Conservation (phyloP, 2,888 invertebrate species). For the Neoaliturus tenellus region DNA sequence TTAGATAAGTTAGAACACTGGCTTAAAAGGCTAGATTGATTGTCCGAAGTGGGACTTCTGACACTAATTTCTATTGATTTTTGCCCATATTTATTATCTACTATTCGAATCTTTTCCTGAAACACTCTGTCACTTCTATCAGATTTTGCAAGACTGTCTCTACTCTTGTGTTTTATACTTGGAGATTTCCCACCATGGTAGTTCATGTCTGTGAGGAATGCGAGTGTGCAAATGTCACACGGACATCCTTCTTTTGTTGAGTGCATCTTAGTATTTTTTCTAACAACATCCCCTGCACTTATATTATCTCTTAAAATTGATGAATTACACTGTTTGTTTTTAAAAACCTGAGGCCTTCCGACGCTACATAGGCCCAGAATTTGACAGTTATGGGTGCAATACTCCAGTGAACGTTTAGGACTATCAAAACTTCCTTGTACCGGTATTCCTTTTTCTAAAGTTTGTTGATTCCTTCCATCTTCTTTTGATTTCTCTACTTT, state of each 20-base stretch:
- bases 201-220: not conserved
- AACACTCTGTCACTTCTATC: not conserved
- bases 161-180: not conserved
- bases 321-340: not conserved
- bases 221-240: conserved; percentile 9
- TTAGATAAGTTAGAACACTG: not conserved
- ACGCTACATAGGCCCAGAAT: not conserved
- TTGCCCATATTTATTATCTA: not conserved
- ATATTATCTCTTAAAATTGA: not conserved
- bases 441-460: not conserved
- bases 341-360: not conserved
- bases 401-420: not conserved
- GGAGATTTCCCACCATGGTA: not conserved
- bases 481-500: not conserved
- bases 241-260: not conserved
- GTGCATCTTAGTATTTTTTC: not conserved
- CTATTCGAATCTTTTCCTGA: not conserved
- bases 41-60: not conserved
- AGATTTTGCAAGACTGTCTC: not conserved
- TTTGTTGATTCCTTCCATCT: not conserved
- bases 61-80: not conserved
- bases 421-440: not conserved
- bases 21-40: not conserved
- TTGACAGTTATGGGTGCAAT: not conserved
- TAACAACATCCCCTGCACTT: not conserved